These are phyloP conservation scores for Gymnodraco acuticeps DNA, from an alignment of 2,797 vertebrate species.

Conservation along the genomic window DNA sequence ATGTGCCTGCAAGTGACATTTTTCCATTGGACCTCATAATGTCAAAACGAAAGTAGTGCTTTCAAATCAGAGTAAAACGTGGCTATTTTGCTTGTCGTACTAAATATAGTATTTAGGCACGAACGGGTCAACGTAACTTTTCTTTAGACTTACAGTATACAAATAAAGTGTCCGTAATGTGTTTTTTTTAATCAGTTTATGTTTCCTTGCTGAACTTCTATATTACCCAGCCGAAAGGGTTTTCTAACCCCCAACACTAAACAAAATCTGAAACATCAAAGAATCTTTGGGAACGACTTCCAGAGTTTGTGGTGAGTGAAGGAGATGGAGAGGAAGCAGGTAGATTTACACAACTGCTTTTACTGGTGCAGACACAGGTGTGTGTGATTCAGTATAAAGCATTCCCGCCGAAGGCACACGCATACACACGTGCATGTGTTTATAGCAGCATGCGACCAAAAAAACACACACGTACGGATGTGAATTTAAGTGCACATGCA, in stretches of 20 bases:
- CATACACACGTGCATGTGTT: slow-evolving; percentile 35
- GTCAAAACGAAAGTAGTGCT: too few species aligned
- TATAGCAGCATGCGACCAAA: slow-evolving; percentile 27
- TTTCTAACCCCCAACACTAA: not conserved
- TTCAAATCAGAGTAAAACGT: too few species aligned
- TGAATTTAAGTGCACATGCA: not conserved
- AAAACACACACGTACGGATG: slow-evolving; percentile 5
- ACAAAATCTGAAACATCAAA: slow-evolving; percentile 4
- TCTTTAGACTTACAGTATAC: not conserved
- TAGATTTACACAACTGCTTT: slow-evolving; percentile 27
- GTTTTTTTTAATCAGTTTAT: not conserved
- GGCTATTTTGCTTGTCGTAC: too few species aligned
- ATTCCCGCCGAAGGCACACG: slow-evolving; percentile 15
- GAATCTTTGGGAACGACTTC: not conserved
- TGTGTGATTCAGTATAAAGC: slow-evolving; percentile 34
- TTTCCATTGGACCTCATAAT: too few species aligned
- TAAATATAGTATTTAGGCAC: too few species aligned
- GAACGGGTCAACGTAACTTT: not conserved
- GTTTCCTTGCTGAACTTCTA: not conserved
- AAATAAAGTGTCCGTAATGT: not conserved
- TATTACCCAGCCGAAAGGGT: not conserved
- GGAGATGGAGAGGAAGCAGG: slow-evolving; percentile 25
- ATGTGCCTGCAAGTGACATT: not conserved
- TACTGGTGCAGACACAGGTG: slow-evolving; percentile 27
- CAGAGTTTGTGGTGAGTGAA: not conserved